phyloP scores from a whole-genome alignment of 2,888 invertebrate genomes.

The Sinodicranocentrus sp. region DNA sequence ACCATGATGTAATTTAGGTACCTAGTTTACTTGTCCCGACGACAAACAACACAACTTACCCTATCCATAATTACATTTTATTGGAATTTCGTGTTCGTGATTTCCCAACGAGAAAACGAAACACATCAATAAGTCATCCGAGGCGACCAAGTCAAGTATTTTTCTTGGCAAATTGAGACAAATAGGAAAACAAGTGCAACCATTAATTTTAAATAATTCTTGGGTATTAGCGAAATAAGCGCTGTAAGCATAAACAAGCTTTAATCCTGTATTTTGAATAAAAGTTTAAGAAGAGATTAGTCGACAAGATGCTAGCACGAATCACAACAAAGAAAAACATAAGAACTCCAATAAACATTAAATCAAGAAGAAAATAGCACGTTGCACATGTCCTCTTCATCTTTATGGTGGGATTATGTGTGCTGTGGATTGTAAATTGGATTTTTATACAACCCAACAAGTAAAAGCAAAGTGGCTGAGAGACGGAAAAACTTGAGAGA shows the following conservation, averaged over 20 bases:
- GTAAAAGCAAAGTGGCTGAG: no score
- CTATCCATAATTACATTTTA: constrained; percentile 17
- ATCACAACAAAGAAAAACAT: constrained; percentile 1
- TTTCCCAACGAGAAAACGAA: neutral
- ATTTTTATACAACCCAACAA: no score
- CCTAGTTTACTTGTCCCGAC: no score
- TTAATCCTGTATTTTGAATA: neutral
- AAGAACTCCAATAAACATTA: neutral
- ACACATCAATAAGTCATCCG: neutral
- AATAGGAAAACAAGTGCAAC: constrained; percentile 53
- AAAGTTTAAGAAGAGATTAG: neutral
- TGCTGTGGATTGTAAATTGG: no score
- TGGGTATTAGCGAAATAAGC: neutral
- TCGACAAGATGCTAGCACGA: neutral
- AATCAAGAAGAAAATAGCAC: constrained; percentile 33
- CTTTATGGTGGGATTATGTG: neutral
- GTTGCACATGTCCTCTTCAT: constrained; percentile 4
- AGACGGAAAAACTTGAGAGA: no score
- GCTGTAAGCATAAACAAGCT: neutral
- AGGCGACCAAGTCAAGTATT: neutral
- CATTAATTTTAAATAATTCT: constrained; percentile 46
- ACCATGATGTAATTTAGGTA: no score
- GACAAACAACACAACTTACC: no score
- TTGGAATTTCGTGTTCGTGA: constrained; percentile 5
- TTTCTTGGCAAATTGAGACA: constrained; percentile 43